Evolutionary conservation across 1,140 invertebrate genomes (phyloP).

Genomic region (Eriosoma lanigerum): DNA sequence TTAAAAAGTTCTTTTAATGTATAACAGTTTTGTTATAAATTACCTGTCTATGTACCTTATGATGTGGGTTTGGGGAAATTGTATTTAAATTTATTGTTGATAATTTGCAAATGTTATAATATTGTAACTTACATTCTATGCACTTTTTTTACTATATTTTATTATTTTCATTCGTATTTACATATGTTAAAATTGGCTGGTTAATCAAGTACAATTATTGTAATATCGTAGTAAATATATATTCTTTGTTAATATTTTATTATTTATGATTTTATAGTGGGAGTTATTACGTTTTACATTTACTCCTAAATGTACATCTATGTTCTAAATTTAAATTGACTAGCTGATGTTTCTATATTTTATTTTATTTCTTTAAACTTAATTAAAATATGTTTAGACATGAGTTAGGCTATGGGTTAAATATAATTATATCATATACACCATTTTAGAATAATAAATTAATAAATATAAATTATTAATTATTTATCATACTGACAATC

Average conservation of each 20-base stretch:
- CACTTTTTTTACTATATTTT: constrained; percentile 20
- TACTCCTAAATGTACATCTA: neutral
- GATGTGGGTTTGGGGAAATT: neutral
- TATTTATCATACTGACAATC: constrained; percentile 27
- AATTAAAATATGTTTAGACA: constrained; percentile 19
- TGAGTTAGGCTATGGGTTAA: neutral
- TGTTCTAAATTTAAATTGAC: neutral
- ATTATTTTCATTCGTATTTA: neutral
- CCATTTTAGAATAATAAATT: neutral
- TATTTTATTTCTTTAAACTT: neutral
- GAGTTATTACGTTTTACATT: neutral
- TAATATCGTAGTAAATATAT: neutral
- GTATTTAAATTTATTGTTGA: constrained; percentile 8
- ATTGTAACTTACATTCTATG: constrained; percentile 18
- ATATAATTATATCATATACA: constrained; percentile 8
- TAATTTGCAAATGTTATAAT: constrained; percentile 18
- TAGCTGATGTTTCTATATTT: neutral
- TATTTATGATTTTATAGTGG: neutral
- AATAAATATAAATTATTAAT: constrained; percentile 4
- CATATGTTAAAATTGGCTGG: neutral
- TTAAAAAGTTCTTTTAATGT: constrained; percentile 23
- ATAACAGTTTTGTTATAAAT: constrained; percentile 16
- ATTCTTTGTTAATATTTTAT: neutral
- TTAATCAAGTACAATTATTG: neutral
- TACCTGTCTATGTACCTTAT: constrained; percentile 4